Evolutionary conservation across 2,888 invertebrate genomes (phyloP).

Genomic region (Lymantria dispar): DNA sequence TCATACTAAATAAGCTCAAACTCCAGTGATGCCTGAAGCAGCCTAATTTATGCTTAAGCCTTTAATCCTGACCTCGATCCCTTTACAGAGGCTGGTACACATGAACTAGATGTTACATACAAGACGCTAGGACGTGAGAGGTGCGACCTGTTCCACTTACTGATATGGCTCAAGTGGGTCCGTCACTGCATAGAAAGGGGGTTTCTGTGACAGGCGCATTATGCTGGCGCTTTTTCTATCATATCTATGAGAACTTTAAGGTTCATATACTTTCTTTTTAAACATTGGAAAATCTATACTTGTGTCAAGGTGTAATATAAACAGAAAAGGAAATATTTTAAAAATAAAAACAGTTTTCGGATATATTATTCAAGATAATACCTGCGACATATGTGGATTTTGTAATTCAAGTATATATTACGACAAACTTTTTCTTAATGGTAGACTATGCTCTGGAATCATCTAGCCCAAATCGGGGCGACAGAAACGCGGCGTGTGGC

Average conservation of each 20-base stretch:
- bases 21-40: not conserved
- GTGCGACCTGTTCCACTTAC: conserved; percentile 33
- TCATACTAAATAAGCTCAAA: no score
- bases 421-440: no score
- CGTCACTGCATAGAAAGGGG: conserved; percentile 1
- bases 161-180: conserved; percentile 34
- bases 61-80: conserved; percentile 25
- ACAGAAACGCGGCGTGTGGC: no score
- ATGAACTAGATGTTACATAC: conserved; percentile 4
- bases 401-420: no score
- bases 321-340: no score
- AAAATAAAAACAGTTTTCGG: no score
- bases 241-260: not conserved
- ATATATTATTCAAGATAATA: no score
- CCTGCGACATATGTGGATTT: no score
- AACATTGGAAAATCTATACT: no score
- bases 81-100: conserved; percentile 17
- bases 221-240: not conserved
- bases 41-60: conserved; percentile 5
- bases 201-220: conserved; percentile 2
- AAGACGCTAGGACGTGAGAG: conserved; percentile 1
- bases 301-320: no score
- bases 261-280: not conserved
- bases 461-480: no score
- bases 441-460: no score